phyloP scores from a whole-genome alignment of 2,797 vertebrate genomes.

The Malacoctenus gilli region DNA sequence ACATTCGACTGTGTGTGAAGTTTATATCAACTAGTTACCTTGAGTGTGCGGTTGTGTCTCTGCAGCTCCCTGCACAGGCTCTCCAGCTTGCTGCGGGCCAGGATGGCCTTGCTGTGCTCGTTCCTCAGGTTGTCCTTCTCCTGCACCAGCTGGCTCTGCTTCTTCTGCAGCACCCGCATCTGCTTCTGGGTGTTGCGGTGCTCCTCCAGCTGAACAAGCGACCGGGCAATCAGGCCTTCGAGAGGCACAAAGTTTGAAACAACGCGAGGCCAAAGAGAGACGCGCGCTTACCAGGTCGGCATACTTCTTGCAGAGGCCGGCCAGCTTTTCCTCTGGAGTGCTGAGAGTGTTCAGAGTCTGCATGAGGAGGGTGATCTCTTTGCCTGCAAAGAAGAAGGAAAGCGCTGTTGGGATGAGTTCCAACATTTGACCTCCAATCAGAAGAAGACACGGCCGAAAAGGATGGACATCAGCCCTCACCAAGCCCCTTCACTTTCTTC shows the following conservation, averaged over 20 bases:
- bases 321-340: constrained; percentile 95
- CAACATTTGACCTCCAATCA: too few species aligned
- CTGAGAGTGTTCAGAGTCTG: constrained; percentile 97
- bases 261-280: too few species aligned
- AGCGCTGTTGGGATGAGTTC: too few species aligned
- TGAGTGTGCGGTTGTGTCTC: constrained; percentile 96
- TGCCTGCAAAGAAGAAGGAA: constrained; percentile 49
- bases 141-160: constrained; percentile 93
- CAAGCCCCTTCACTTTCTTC: constrained; percentile 95
- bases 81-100: constrained; percentile 97
- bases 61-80: constrained; percentile 97
- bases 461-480: constrained; percentile 74
- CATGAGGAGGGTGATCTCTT: constrained; percentile 97
- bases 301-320: constrained; percentile 96
- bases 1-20: neutral
- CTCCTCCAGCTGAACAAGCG: constrained; percentile 95
- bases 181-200: constrained; percentile 95
- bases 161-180: constrained; percentile 94
- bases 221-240: too few species aligned
- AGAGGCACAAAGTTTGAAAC: too few species aligned
- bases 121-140: constrained; percentile 96
- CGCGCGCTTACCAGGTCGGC: constrained; percentile 97
- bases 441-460: too few species aligned
- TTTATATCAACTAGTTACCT: constrained; percentile 75
- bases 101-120: constrained; percentile 96